Evolutionary conservation across 37 sponge, comb jelly and placozoan genomes (phyloP).

Genomic region (Corticium candelabrum): DNA sequence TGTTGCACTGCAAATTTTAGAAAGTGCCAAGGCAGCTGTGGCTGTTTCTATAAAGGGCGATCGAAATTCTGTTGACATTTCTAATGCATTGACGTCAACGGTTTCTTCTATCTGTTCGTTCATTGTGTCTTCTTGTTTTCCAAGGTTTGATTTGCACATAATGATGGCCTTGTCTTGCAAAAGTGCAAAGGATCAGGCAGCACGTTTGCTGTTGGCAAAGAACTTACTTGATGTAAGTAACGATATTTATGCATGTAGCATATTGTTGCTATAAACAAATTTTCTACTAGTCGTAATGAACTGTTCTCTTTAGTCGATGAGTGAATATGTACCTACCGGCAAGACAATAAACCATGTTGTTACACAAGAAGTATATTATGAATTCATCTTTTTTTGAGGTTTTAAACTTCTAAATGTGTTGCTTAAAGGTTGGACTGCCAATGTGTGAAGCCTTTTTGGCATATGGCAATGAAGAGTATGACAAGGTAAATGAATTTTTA

Average conservation of each 20-base stretch:
- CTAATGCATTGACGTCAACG: no score
- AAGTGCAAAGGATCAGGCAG: background rate
- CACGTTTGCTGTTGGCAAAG: background rate
- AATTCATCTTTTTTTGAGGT: no score
- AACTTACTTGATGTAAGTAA: background rate
- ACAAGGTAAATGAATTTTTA: slow-evolving; percentile 36
- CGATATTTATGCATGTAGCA: background rate
- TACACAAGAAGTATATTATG: background rate
- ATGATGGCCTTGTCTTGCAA: background rate
- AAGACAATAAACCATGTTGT: background rate
- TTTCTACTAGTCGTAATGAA: no score
- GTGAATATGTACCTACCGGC: background rate
- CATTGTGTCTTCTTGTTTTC: no score
- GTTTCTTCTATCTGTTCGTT: no score
- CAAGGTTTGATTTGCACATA: background rate
- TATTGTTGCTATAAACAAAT: no score
- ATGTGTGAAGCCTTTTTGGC: slow-evolving; percentile 69
- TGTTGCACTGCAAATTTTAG: no score
- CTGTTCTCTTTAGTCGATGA: background rate
- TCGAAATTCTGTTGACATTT: no score
- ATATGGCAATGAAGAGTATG: slow-evolving; percentile 58
- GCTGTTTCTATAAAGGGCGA: no score
- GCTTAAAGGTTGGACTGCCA: slow-evolving; percentile 64
- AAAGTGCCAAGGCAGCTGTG: no score
- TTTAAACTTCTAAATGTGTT: no score